Evolutionary conservation across 2,113 vertebrate genomes (phyloP).

Genomic region (Marmota monax): DNA sequence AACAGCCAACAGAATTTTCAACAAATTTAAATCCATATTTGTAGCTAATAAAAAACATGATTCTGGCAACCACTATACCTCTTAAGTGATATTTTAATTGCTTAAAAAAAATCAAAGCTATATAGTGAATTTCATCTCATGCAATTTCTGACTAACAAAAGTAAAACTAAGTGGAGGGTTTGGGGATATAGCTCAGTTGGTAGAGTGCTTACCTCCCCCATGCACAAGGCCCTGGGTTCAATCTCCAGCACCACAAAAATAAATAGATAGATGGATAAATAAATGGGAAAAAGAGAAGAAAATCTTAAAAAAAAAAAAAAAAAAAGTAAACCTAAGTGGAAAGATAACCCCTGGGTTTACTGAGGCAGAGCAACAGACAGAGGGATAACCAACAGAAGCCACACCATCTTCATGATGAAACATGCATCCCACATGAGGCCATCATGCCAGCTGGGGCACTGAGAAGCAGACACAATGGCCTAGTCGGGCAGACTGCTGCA

Average conservation of each 20-base stretch:
- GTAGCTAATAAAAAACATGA: not conserved
- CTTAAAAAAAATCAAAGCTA: not conserved
- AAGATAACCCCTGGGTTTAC: not conserved
- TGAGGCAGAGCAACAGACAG: not conserved
- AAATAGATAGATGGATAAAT: too few relatives aligned
- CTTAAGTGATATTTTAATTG: constrained; percentile 4
- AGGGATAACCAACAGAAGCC: rapidly evolving
- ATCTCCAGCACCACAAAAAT: too few relatives aligned
- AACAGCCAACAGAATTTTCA: constrained; percentile 19
- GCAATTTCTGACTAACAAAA: constrained; percentile 4
- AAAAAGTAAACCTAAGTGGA: too few relatives aligned
- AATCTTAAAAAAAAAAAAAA: too few relatives aligned
- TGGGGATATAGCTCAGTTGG: too few relatives aligned
- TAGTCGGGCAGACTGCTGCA: rapidly evolving
- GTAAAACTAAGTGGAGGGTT: not conserved
- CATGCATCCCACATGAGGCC: rapidly evolving
- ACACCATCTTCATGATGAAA: not conserved
- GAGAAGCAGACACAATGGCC: not conserved
- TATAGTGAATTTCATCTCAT: not conserved
- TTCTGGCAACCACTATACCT: not conserved
- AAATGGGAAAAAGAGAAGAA: too few relatives aligned
- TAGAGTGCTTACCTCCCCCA: too few relatives aligned
- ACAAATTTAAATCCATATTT: not conserved
- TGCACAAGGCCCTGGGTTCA: too few relatives aligned
- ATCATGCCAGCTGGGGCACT: not conserved